These are phyloP conservation scores for Hypotaenidia philippensis DNA, from an alignment of 2,797 vertebrate species.

Conservation along the genomic window DNA sequence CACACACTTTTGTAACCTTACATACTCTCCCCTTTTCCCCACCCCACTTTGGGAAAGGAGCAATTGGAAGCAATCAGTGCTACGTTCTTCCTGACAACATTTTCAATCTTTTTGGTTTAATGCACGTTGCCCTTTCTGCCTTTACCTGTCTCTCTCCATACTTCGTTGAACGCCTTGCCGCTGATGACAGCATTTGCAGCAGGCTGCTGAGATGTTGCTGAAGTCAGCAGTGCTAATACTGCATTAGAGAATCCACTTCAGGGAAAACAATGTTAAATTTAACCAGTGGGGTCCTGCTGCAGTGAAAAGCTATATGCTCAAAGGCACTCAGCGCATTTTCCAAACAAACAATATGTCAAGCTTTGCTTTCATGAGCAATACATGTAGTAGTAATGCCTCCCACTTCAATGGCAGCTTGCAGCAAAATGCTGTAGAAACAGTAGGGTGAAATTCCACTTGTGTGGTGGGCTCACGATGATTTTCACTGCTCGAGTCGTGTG, in stretches of 20 bases:
- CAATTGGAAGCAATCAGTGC: background rate
- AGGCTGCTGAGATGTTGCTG: constrained; percentile 63
- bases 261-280: constrained; percentile 46
- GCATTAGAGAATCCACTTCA: constrained; percentile 53
- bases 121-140: background rate
- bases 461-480: background rate
- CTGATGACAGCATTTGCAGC: constrained; percentile 50
- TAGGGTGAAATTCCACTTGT: background rate
- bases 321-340: constrained; percentile 1
- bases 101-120: background rate
- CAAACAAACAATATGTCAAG: background rate
- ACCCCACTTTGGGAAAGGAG: background rate
- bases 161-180: background rate
- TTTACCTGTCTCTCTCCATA: background rate
- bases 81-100: background rate
- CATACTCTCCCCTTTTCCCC: background rate
- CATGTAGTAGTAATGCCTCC: background rate
- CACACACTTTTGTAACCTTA: background rate
- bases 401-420: background rate
- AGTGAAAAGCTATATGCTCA: background rate
- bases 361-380: background rate
- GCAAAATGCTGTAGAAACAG: background rate
- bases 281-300: background rate
- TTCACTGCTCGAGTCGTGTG: background rate
- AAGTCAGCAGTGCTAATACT: constrained; percentile 63